A percentile compares a stretch with the other conserved stretches of the same genome.
phyloP scores from a whole-genome alignment of 2,113 vertebrate genomes.

The Labeo catla region DNA sequence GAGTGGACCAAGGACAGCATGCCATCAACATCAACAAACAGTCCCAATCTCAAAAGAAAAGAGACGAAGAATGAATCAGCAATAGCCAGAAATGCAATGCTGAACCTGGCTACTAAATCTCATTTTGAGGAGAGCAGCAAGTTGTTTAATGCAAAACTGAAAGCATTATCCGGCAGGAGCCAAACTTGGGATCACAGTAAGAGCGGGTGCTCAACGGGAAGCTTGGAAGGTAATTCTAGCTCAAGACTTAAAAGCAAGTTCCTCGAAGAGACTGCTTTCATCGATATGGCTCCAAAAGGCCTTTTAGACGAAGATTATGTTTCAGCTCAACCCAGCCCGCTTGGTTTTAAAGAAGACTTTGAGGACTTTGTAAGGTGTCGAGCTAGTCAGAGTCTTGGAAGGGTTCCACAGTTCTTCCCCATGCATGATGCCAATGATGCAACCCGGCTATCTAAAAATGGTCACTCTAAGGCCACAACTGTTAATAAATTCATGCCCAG shows the following conservation, averaged over 20 bases:
- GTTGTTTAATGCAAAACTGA: constrained; percentile 89
- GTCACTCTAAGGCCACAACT: constrained; percentile 84
- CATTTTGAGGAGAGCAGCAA: constrained; percentile 80
- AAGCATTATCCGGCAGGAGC: constrained; percentile 85
- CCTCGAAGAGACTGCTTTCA: constrained; percentile 19
- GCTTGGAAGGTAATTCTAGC: constrained; percentile 46
- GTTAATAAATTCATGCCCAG: constrained; percentile 88
- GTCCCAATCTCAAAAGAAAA: constrained; percentile 76
- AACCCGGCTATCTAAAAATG: constrained; percentile 75
- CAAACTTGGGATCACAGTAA: constrained; percentile 83
- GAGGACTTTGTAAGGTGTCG: constrained; percentile 86
- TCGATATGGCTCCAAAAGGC: constrained; percentile 37
- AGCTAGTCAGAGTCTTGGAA: constrained; percentile 80
- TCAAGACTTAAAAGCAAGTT: constrained; percentile 49
- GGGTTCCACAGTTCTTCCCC: constrained; percentile 78
- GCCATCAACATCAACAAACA: constrained; percentile 82
- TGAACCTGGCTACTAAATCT: constrained; percentile 66
- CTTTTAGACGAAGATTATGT: constrained; percentile 29
- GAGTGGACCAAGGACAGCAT: constrained; percentile 80
- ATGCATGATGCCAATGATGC: constrained; percentile 64
- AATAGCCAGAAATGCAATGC: constrained; percentile 49
- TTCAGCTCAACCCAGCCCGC: constrained; percentile 20
- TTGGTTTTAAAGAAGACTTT: constrained; percentile 65
- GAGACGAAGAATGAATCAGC: constrained; percentile 31
- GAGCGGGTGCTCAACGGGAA: constrained; percentile 74